phyloP scores from a whole-genome alignment of 2,888 invertebrate genomes.

The Noctua pronuba region DNA sequence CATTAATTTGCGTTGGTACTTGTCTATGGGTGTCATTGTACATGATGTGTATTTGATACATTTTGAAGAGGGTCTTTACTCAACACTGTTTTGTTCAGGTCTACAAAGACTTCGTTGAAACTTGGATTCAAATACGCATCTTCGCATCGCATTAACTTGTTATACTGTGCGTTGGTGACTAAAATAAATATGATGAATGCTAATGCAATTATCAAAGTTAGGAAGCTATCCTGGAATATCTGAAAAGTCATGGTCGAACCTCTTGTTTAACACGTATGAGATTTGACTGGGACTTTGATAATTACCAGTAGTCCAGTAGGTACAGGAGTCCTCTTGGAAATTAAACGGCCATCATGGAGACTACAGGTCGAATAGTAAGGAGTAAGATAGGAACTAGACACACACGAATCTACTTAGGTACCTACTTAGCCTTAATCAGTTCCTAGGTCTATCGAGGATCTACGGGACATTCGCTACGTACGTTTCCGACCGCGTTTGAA shows the following conservation, averaged over 20 bases:
- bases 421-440: background rate
- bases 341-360: background rate
- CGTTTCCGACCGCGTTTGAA: conserved; percentile 49
- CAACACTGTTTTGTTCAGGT: background rate
- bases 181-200: conserved; percentile 19
- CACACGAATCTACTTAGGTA: conserved; percentile 41
- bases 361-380: background rate
- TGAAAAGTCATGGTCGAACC: background rate
- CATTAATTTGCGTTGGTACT: background rate
- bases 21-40: background rate
- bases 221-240: background rate
- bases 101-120: background rate
- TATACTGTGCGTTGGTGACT: background rate
- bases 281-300: background rate
- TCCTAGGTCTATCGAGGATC: background rate
- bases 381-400: conserved; percentile 44
- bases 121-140: conserved; percentile 3
- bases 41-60: background rate
- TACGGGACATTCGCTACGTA: conserved; percentile 19
- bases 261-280: background rate
- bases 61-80: background rate
- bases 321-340: background rate
- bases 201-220: background rate
- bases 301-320: background rate
- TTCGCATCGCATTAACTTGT: no score